Conservation (phyloP, 1,140 invertebrate species). For the Drosophila lowei region DNA sequence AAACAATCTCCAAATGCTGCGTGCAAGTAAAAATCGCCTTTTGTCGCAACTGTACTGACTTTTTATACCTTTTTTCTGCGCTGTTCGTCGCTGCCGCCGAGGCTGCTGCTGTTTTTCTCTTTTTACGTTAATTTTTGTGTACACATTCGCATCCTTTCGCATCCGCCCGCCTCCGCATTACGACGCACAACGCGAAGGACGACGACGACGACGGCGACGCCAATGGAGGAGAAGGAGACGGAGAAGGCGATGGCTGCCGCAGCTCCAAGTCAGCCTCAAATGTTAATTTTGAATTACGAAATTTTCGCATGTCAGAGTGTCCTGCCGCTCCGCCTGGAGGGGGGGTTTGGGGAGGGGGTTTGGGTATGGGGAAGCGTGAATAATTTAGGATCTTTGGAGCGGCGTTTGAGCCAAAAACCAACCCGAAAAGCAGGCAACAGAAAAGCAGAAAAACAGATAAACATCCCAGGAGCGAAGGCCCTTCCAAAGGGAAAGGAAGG, state of each 20-base stretch:
- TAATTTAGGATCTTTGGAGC: conserved; percentile 76
- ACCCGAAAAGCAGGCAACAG: conserved; percentile 7
- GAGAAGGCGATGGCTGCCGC: conserved; percentile 44
- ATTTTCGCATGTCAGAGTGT: conserved; percentile 69
- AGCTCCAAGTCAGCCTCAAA: conserved; percentile 80
- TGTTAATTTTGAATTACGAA: conserved; percentile 82
- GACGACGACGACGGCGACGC: conserved; percentile 22
- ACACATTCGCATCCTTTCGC: conserved; percentile 58
- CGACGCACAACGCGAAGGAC: too few relatives aligned
- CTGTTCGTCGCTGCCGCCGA: background rate
- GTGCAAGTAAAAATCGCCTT: conserved; percentile 62
- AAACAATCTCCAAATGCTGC: conserved; percentile 74
- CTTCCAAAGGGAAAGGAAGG: conserved; percentile 4
- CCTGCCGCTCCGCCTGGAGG: conserved; percentile 17
- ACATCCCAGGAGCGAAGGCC: conserved; percentile 40
- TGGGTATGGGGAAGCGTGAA: conserved; percentile 49
- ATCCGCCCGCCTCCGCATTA: conserved; percentile 2
- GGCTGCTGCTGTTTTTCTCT: conserved; percentile 37
- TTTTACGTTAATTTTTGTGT: conserved; percentile 67
- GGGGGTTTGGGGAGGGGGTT: background rate
- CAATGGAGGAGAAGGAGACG: conserved; percentile 10
- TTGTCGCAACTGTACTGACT: conserved; percentile 69
- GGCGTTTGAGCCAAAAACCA: conserved; percentile 56
- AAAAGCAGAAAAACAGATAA: conserved; percentile 24
- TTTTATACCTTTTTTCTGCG: conserved; percentile 54